These are phyloP conservation scores for Drosophila lacertosa DNA, from an alignment of 1,140 invertebrate genomes.

Conservation along the genomic window DNA sequence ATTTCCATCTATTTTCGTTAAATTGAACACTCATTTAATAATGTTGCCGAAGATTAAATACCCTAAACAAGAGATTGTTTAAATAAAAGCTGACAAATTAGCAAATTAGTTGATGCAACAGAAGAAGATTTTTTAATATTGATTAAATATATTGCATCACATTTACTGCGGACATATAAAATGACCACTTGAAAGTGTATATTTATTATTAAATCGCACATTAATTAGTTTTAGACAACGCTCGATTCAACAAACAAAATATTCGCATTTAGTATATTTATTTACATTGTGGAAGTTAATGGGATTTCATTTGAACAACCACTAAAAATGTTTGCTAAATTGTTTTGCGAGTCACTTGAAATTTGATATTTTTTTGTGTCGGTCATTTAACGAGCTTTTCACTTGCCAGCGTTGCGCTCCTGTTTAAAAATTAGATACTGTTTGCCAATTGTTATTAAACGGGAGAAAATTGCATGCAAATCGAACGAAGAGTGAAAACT, in stretches of 20 bases:
- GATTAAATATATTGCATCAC: too few species aligned
- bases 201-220: neutral
- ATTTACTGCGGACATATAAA: too few species aligned
- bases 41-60: too few species aligned
- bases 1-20: neutral
- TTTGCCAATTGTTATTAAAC: neutral
- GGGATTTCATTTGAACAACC: conserved; percentile 24
- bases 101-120: too few species aligned
- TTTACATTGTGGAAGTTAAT: neutral
- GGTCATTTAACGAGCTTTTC: conserved; percentile 17
- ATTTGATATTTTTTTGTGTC: conserved; percentile 16
- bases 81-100: too few species aligned
- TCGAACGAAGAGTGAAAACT: conserved; percentile 9
- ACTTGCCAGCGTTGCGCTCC: neutral
- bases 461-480: conserved; percentile 5
- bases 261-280: neutral
- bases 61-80: too few species aligned
- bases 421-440: conserved; percentile 3
- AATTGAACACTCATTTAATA: too few species aligned
- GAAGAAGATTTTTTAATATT: too few species aligned
- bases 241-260: neutral
- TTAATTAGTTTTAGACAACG: neutral
- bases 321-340: conserved; percentile 5
- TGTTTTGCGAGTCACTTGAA: conserved; percentile 9
- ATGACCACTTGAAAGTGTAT: too few species aligned